A percentile compares a stretch with the other conserved stretches of the same genome.
These are phyloP conservation scores for Morelia viridis DNA, from an alignment of 2,797 vertebrate genomes.

Conservation along the genomic window DNA sequence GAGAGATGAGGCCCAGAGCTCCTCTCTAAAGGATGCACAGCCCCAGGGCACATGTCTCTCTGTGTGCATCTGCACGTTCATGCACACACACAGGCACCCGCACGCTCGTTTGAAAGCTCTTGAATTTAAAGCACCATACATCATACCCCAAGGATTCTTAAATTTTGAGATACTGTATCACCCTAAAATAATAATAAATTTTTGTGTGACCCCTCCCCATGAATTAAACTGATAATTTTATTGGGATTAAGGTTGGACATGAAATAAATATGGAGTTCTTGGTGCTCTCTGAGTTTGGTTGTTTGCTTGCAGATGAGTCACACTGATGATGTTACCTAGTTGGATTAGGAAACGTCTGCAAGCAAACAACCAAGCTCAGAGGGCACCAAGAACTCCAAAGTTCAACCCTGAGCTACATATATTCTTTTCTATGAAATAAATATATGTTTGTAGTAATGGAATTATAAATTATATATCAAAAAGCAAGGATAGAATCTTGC, in stretches of 20 bases:
- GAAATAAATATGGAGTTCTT: neutral
- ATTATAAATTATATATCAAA: neutral
- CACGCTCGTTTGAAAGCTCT: constrained; percentile 35
- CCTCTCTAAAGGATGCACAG: neutral
- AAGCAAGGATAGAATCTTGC: neutral
- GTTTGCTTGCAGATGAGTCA: neutral
- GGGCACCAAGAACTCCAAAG: neutral
- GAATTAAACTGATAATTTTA: neutral
- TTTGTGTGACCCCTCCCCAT: neutral
- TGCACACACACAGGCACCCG: neutral
- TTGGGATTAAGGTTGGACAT: neutral
- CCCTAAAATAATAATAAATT: neutral
- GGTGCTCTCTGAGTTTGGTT: neutral
- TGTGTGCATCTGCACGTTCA: neutral
- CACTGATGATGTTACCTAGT: neutral
- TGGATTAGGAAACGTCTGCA: neutral
- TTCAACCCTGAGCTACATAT: neutral
- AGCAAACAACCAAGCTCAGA: neutral
- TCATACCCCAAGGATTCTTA: neutral
- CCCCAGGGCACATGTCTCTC: neutral
- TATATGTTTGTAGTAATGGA: neutral
- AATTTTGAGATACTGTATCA: neutral
- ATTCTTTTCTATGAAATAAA: neutral
- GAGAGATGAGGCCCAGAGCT: neutral
- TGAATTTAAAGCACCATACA: constrained; percentile 29